These are phyloP conservation scores for Pteropus alecto DNA, from an alignment of 2,113 vertebrate species.

Conservation along the genomic window DNA sequence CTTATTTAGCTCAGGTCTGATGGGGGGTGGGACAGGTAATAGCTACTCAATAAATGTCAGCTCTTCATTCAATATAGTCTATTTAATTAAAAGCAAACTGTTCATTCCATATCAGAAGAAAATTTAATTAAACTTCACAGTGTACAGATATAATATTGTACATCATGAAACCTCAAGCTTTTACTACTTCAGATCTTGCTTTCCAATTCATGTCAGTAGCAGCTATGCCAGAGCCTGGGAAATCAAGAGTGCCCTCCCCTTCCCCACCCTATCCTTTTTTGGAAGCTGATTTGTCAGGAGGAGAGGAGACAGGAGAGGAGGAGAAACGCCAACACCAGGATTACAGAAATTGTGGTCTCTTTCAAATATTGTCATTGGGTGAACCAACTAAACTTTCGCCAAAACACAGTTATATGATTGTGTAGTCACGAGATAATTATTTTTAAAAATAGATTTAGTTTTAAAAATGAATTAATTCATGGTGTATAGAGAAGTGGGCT, in stretches of 20 bases:
- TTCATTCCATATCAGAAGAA: background rate
- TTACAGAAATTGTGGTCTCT: background rate
- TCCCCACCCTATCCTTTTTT: background rate
- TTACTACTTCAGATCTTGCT: background rate
- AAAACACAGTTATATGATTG: background rate
- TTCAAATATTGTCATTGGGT: background rate
- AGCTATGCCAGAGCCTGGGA: background rate
- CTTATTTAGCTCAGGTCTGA: background rate
- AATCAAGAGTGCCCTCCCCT: background rate
- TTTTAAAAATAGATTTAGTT: background rate
- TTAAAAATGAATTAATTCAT: background rate
- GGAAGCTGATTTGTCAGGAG: background rate
- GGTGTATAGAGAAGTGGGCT: background rate
- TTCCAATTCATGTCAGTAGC: background rate
- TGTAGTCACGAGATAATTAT: background rate
- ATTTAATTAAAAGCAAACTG: conserved; percentile 53
- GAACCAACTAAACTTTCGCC: background rate
- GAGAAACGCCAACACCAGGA: background rate
- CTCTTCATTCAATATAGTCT: background rate
- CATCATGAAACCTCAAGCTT: background rate
- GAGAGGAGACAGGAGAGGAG: fast-evolving
- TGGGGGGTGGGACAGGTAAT: background rate
- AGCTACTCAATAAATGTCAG: conserved; percentile 10
- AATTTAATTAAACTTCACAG: conserved; percentile 32
- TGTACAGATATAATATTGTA: background rate